Conservation (phyloP, 2,113 vertebrate genomes). For the Dendropsophus ebraccatus region DNA sequence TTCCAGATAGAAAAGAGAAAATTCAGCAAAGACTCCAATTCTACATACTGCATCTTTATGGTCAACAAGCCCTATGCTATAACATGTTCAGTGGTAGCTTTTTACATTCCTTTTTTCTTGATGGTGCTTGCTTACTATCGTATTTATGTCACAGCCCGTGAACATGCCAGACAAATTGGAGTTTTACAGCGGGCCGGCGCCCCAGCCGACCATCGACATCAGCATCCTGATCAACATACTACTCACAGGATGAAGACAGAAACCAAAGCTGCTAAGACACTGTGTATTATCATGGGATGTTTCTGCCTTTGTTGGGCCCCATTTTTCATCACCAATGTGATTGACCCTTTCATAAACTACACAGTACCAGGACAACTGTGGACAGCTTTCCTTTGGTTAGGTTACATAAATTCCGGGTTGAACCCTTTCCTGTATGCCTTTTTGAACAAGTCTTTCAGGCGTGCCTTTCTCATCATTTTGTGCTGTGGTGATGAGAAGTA, state of each 20-base stretch:
- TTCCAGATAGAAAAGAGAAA: constrained; percentile 87
- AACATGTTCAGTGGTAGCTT: constrained; percentile 97
- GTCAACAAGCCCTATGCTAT: constrained; percentile 98
- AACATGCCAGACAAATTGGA: constrained; percentile 91
- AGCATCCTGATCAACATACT: constrained; percentile 85
- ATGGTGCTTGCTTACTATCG: constrained; percentile 98
- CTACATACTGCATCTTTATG: constrained; percentile 95
- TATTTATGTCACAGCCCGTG: constrained; percentile 93
- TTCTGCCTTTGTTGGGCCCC: constrained; percentile 99
- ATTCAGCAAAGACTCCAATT: constrained; percentile 83
- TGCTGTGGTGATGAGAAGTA: constrained; percentile 94
- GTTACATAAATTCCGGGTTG: constrained; percentile 98
- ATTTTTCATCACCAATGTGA: constrained; percentile 95
- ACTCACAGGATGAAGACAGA: constrained; percentile 94
- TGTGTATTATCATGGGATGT: constrained; percentile 98
- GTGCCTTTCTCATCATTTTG: constrained; percentile 98
- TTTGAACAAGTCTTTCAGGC: constrained; percentile 98
- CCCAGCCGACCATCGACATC: constrained; percentile 69
- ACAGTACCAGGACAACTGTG: constrained; percentile 89
- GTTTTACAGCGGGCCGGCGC: constrained; percentile 88
- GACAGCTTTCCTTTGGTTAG: constrained; percentile 95
- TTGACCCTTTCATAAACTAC: constrained; percentile 97
- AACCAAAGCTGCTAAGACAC: constrained; percentile 96
- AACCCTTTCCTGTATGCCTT: constrained; percentile 99
- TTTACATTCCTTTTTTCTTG: constrained; percentile 94